phyloP scores from a whole-genome alignment of 2,797 vertebrate species.

The Labroides dimidiatus region DNA sequence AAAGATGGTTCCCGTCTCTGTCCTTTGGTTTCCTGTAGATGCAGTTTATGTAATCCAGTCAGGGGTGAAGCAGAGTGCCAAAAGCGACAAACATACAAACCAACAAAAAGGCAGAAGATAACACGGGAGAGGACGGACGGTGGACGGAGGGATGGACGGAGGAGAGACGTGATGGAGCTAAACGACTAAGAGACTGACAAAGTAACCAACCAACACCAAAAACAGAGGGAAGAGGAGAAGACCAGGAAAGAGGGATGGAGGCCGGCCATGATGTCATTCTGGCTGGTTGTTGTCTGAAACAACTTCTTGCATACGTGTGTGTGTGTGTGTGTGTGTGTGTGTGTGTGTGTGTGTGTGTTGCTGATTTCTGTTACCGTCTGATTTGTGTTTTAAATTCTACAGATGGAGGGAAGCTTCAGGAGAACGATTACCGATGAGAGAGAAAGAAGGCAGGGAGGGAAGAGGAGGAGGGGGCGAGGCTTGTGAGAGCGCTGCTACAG shows the following conservation, averaged over 20 bases:
- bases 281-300: slow-evolving; percentile 66
- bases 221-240: slow-evolving; percentile 28
- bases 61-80: slow-evolving; percentile 75
- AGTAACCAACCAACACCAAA: slow-evolving; percentile 56
- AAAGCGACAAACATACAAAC: slow-evolving; percentile 70
- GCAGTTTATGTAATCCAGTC: slow-evolving; percentile 87
- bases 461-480: slow-evolving; percentile 20
- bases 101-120: slow-evolving; percentile 54
- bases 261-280: slow-evolving; percentile 29
- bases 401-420: slow-evolving; percentile 44
- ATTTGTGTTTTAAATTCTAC: slow-evolving; percentile 42
- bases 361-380: slow-evolving; percentile 48
- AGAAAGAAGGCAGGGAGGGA: slow-evolving; percentile 16
- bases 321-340: slow-evolving; percentile 28
- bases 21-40: slow-evolving; percentile 68
- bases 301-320: slow-evolving; percentile 36
- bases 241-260: slow-evolving; percentile 13
- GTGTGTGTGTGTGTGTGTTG: slow-evolving; percentile 12
- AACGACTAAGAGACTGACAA: slow-evolving; percentile 46
- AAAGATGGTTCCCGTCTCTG: not conserved
- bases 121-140: slow-evolving; percentile 54
- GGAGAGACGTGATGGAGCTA: slow-evolving; percentile 47
- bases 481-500: slow-evolving; percentile 56
- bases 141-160: slow-evolving; percentile 52
- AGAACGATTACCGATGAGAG: slow-evolving; percentile 46